Conservation (phyloP, 2,113 vertebrate species). For the Hyaena hyaena region DNA sequence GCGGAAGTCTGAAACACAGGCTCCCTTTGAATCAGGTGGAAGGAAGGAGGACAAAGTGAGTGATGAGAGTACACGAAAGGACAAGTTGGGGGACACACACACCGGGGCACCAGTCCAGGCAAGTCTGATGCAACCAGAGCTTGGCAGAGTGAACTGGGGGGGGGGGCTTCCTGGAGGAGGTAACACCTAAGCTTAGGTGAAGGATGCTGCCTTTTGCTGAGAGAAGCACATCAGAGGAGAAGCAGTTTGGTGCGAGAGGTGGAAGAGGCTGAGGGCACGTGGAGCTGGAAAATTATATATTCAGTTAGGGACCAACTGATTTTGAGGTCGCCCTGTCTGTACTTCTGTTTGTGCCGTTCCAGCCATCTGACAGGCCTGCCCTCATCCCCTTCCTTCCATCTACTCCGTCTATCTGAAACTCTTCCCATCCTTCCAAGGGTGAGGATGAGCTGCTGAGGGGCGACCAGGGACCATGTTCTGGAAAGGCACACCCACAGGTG, state of each 20-base stretch:
- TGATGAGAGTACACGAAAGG: not conserved
- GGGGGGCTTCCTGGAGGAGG: not conserved
- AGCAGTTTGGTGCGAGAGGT: not conserved
- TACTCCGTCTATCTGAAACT: not conserved
- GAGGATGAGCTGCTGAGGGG: not conserved
- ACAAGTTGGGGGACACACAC: not conserved
- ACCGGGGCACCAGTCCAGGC: not conserved
- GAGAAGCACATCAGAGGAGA: not conserved
- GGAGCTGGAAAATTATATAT: not conserved
- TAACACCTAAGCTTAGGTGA: not conserved
- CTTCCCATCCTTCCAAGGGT: not conserved
- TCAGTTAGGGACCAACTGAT: not conserved
- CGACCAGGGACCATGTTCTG: not conserved
- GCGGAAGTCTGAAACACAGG: not conserved
- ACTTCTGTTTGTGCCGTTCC: not conserved
- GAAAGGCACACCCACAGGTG: conserved; percentile 21
- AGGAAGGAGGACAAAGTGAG: not conserved
- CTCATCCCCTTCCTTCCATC: not conserved
- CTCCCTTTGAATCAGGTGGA: not conserved
- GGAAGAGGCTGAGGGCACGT: not conserved
- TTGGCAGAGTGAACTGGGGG: not conserved
- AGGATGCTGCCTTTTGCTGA: not conserved
- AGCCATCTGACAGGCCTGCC: not conserved
- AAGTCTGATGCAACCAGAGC: not conserved
- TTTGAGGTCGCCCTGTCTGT: not conserved